Base-by-base conservation (phyloP, 2,113 vertebrate species). In the Aramus guarauna region DNA sequence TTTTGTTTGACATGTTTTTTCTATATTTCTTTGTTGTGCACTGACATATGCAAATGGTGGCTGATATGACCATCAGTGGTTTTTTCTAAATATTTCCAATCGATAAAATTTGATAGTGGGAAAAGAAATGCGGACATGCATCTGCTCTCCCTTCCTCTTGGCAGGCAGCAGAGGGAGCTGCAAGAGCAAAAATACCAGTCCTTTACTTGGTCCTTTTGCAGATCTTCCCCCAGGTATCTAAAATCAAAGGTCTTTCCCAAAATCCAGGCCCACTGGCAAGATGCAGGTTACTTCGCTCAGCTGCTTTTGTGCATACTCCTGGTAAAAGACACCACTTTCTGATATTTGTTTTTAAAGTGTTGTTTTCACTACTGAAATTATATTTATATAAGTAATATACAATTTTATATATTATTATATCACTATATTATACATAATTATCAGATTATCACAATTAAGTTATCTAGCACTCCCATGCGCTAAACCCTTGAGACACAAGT, bases 131-230 rank as follows among this genome's bases (percentile, higher is more conserved):
- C 0, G 0, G 55, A 21, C 7, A 12, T 18, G 29, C 45, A 77
- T 30, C 43, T 53, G 47, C 23, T 73, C 15, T 66, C 91, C 37
- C 37, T 75, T 93, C 30, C 67, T n/a, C 68, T 59, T 3, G 0
- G 19, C 64, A 52, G 88, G 56, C 96, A 94, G 88, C 88, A 97
- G 96, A 96, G 95, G 95, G 96, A 92, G 95, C 96, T 84, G 60
- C 58, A 81, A 52, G 72, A 87, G 48, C 34, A n/a, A 52, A 88
- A 93, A 85, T 29, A 43, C 1, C 50, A 34, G 17, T 50, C 21
- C 15, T 26, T 74, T 34, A 11, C 39, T 53, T 32, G 4, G 14
- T 67, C 7, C 30, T 32, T 81, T 5, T 9, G 27, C 32, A 83
- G 24, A 55, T 8, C 32, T 34, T 66, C 62, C 16, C 16, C 32